Percentiles rank a stretch among this genome's conserved stretches.
These are phyloP conservation scores for Akabosia matsudoensis DNA, from an alignment of 1,140 invertebrate species.

Conservation along the genomic window DNA sequence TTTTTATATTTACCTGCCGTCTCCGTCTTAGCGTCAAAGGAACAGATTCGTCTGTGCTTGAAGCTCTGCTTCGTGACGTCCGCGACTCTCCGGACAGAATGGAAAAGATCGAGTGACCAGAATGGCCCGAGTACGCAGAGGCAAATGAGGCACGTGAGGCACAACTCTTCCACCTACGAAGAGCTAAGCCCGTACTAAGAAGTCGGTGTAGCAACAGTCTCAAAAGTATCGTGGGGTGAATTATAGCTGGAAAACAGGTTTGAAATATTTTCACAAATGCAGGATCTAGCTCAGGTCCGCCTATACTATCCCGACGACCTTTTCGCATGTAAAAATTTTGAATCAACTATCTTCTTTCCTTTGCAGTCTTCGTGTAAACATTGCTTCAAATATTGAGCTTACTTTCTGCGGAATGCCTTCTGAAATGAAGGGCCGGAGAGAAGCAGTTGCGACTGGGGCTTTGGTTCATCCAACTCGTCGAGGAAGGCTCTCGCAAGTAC, in stretches of 20 bases:
- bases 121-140: constrained; percentile 48
- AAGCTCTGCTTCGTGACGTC: constrained; percentile 51
- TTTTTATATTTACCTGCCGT: constrained; percentile 49
- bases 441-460: constrained; percentile 44
- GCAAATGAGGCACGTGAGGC: constrained; percentile 52
- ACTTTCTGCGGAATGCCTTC: constrained; percentile 47
- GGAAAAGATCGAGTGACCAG: constrained; percentile 46
- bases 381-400: too few relatives aligned
- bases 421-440: constrained; percentile 39
- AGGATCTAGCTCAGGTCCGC: constrained; percentile 46
- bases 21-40: constrained; percentile 52
- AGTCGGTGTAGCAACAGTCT: constrained; percentile 61
- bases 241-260: constrained; percentile 56
- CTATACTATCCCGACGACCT: constrained; percentile 45
- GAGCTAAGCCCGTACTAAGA: constrained; percentile 54
- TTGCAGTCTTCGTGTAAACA: not conserved
- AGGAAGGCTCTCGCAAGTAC: constrained; percentile 43
- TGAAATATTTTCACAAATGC: constrained; percentile 53
- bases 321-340: not conserved
- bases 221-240: constrained; percentile 61
- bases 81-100: constrained; percentile 46
- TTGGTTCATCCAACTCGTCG: constrained; percentile 44
- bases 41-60: constrained; percentile 52
- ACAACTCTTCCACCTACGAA: constrained; percentile 55
- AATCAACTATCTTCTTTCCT: not conserved